Conservation (phyloP, 1,140 invertebrate genomes). For the Trissolcus basalis region DNA sequence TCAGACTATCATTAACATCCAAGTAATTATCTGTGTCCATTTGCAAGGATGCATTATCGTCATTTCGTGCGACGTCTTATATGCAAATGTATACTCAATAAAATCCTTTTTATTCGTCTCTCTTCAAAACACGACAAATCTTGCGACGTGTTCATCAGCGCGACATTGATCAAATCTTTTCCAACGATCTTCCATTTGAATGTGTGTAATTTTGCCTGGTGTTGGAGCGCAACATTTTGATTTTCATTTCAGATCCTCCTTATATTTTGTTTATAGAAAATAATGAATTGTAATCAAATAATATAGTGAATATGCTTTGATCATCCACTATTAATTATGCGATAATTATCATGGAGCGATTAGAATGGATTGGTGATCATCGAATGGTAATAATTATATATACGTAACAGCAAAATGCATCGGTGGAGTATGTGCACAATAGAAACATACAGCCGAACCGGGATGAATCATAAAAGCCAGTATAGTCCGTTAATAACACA, state of each 20-base stretch:
- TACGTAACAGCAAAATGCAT: slow-evolving; percentile 7
- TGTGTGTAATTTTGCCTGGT: too few relatives aligned
- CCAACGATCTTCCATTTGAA: too few relatives aligned
- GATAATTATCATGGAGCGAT: slow-evolving; percentile 25
- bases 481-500: slow-evolving; percentile 2
- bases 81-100: slow-evolving; percentile 52
- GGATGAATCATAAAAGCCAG: slow-evolving; percentile 16
- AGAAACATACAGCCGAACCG: background rate
- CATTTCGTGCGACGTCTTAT: slow-evolving; percentile 37
- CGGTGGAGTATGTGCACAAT: background rate
- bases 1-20: slow-evolving; percentile 58
- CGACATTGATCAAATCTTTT: slow-evolving; percentile 10
- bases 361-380: slow-evolving; percentile 22
- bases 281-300: slow-evolving; percentile 13
- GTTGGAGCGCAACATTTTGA: too few relatives aligned
- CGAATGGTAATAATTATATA: slow-evolving; percentile 31
- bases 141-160: background rate
- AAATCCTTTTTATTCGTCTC: too few relatives aligned
- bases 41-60: slow-evolving; percentile 52
- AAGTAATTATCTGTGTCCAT: slow-evolving; percentile 53
- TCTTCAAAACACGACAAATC: slow-evolving; percentile 12
- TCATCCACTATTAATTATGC: slow-evolving; percentile 22
- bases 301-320: background rate
- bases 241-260: too few relatives aligned
- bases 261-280: too few relatives aligned